These are phyloP conservation scores for Galbula dea DNA, from an alignment of 2,113 vertebrate genomes.

Conservation along the genomic window DNA sequence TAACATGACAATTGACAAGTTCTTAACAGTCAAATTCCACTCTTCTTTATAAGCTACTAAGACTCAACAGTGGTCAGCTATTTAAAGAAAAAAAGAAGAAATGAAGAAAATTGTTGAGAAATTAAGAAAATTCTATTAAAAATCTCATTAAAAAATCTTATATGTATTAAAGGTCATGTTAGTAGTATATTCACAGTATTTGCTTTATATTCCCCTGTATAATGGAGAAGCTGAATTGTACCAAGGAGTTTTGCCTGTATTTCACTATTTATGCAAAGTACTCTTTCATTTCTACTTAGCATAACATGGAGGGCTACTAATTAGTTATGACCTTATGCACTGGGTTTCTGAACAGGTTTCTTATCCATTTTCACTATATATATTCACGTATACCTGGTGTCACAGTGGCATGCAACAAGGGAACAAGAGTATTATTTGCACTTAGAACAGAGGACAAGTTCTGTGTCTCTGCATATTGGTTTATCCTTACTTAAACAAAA, in stretches of 20 bases:
- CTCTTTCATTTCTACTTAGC: neutral
- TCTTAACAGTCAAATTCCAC: neutral
- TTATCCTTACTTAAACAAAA: neutral
- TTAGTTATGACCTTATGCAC: neutral
- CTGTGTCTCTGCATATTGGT: neutral
- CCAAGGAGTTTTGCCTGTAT: neutral
- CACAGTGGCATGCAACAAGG: neutral
- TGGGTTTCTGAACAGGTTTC: neutral
- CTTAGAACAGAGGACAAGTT: neutral
- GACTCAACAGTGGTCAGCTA: neutral
- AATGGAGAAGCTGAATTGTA: neutral
- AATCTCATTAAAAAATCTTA: neutral
- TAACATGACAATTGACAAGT: neutral
- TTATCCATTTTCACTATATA: rapidly evolving
- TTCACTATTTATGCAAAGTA: neutral
- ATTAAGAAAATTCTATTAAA: neutral
- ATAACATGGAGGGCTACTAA: neutral
- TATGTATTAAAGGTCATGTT: neutral
- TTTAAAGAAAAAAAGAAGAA: neutral
- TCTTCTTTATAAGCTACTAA: neutral
- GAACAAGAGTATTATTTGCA: neutral
- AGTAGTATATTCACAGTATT: neutral
- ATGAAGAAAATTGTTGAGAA: neutral
- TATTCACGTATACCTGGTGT: neutral
- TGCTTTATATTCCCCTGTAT: neutral